Percentiles rank a stretch among this genome's conserved stretches.
Conservation (phyloP, 64 coral and sea anemone genomes). For the Actinia tenebrosa region DNA sequence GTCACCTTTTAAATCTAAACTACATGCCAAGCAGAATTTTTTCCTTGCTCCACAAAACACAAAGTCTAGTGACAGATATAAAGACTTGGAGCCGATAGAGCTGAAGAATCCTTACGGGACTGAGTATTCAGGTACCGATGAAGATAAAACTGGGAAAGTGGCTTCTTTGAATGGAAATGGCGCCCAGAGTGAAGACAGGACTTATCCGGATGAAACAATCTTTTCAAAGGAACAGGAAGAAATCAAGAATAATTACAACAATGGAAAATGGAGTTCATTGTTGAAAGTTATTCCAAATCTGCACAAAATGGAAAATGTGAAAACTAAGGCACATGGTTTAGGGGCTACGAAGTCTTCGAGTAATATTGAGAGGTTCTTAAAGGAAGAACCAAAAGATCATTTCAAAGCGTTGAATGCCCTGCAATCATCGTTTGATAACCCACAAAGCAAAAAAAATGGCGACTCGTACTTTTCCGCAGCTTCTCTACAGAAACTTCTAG, state of each 20-base stretch:
- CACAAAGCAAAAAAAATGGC: background rate
- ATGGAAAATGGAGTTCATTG: background rate
- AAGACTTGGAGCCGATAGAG: background rate
- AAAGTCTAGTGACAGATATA: background rate
- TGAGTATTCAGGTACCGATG: background rate
- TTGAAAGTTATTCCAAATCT: background rate
- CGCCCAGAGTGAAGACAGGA: background rate
- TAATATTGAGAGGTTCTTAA: conserved; percentile 10
- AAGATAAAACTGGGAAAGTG: background rate
- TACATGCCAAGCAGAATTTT: background rate
- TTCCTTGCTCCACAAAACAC: background rate
- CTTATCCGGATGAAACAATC: background rate
- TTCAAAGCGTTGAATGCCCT: background rate
- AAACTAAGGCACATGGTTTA: background rate
- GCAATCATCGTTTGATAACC: conserved; percentile 9
- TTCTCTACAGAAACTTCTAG: background rate
- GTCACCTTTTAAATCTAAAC: background rate
- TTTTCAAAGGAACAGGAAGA: background rate
- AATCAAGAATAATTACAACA: background rate
- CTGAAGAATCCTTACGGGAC: conserved; percentile 1
- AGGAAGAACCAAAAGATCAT: conserved; percentile 3
- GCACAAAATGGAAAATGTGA: background rate
- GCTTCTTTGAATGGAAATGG: background rate
- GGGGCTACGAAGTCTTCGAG: background rate
- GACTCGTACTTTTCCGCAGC: background rate